Evolutionary conservation across 2,888 invertebrate genomes (phyloP).

Genomic region (Polydrusus pterygomalis): DNA sequence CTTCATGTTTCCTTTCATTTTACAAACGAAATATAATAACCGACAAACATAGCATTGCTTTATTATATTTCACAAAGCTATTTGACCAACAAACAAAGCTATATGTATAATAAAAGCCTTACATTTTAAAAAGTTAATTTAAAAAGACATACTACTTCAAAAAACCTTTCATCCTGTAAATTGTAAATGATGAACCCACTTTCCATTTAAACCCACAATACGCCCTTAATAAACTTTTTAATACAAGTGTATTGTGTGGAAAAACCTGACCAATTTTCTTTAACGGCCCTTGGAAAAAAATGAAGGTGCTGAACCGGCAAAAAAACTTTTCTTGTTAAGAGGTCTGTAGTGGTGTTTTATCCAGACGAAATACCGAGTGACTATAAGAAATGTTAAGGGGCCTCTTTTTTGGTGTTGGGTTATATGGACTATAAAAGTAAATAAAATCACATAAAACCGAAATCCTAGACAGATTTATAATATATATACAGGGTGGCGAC

Average conservation of each 20-base stretch:
- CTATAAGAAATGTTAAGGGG: too few relatives aligned
- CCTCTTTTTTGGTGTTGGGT: too few relatives aligned
- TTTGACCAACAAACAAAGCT: background rate
- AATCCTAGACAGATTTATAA: too few relatives aligned
- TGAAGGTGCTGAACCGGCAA: slow-evolving; percentile 25
- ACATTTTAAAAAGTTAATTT: slow-evolving; percentile 18
- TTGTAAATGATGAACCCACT: slow-evolving; percentile 12
- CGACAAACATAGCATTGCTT: too few relatives aligned
- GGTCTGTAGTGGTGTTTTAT: slow-evolving; percentile 8
- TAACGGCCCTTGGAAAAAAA: slow-evolving; percentile 26
- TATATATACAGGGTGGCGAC: too few relatives aligned
- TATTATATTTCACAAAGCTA: too few relatives aligned
- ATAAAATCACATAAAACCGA: too few relatives aligned
- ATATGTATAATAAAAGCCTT: background rate
- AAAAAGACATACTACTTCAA: slow-evolving; percentile 3
- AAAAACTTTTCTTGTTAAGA: slow-evolving; percentile 28
- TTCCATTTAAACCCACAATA: slow-evolving; percentile 11
- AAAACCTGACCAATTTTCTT: slow-evolving; percentile 36
- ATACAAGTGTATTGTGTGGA: slow-evolving; percentile 17
- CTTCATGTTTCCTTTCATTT: too few relatives aligned
- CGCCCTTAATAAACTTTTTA: slow-evolving; percentile 21
- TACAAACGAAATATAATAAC: too few relatives aligned
- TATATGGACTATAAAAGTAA: too few relatives aligned
- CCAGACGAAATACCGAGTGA: background rate
- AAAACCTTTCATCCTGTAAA: slow-evolving; percentile 8